Base-by-base conservation (phyloP, 35 echinoderm and acorn worm genomes). In the Holothuria glaberrima region DNA sequence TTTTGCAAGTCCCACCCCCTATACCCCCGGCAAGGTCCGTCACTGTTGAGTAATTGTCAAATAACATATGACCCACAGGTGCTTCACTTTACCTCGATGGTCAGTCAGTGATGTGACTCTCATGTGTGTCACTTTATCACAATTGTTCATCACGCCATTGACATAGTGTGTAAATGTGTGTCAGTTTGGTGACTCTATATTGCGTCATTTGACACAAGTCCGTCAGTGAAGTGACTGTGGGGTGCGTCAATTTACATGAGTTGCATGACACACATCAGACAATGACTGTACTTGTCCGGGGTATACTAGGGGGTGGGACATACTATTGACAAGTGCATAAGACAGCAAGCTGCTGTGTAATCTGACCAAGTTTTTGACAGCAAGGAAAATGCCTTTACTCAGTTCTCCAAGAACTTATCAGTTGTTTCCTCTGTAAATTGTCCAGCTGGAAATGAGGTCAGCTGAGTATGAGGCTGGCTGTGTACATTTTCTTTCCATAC, bases 1-100 rank as follows among this genome's bases (percentile, higher is more conserved):
- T 29, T 4, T 72, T 72, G 68, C 68, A 72, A 29, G 68, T 31
- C 68, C 68, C 22, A 72, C 68, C 68, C 68, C 68, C 68, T 46
- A 31, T 72, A 72, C 68, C 68, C 22, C 68, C 68, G 27, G 68
- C 68, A 72, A 72, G 68, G 68, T 72, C 68, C 68, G 68, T 72
- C 68, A 72, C 30, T 72, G 22, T 72, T 72, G 68, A 72, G 68
- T 72, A 25, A 72, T 29, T 72, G 68, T 29, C 68, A 72, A 72
- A 72, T 72, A 29, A 72, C 68, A 72, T 29, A 46, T 46, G 44
- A 46, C 44, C 44, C 44, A 46, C 44, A 46, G 44, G 44, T 46
- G 44, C 44, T 4, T 46, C 44, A 46, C 44, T 46, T 46, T 46
- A 46, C 44, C 44, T 46, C 44, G 44, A 46, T 46, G 44, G 44